Evolutionary conservation across 2,888 invertebrate species (phyloP).

Genomic region (Schizotus pectinicornis): DNA sequence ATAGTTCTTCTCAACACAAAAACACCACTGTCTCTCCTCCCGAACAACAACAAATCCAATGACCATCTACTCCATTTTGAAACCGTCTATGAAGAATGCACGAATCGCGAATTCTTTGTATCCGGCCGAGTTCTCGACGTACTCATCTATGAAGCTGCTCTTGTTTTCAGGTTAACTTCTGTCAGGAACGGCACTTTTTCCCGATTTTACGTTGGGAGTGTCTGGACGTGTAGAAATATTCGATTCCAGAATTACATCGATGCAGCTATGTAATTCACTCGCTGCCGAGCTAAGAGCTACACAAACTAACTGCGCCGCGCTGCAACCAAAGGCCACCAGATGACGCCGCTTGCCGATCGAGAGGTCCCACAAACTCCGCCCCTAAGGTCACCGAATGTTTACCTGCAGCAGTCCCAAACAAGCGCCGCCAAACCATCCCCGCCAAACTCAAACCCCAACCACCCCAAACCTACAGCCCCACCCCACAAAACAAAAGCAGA

Average conservation of each 20-base stretch:
- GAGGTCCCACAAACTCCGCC: conserved; percentile 23
- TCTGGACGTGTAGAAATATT: conserved; percentile 48
- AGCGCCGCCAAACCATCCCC: conserved; percentile 7
- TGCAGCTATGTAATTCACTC: conserved; percentile 44
- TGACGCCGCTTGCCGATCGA: conserved; percentile 36
- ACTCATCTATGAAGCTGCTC: conserved; percentile 43
- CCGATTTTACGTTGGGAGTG: conserved; percentile 49
- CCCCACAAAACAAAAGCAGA: not conserved
- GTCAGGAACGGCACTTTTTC: conserved; percentile 45
- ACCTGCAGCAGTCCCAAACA: conserved; percentile 10
- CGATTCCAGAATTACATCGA: conserved; percentile 47
- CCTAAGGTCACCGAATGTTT: conserved; percentile 24
- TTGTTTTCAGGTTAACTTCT: conserved; percentile 44
- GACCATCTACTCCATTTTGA: conserved; percentile 56
- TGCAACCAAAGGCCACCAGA: conserved; percentile 39
- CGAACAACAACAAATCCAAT: conserved; percentile 52
- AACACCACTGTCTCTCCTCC: conserved; percentile 28
- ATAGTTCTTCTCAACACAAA: conserved; percentile 3
- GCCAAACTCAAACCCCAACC: not conserved
- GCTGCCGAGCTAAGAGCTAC: conserved; percentile 29
- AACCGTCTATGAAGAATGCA: conserved; percentile 52
- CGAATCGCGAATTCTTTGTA: conserved; percentile 49
- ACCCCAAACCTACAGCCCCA: not conserved
- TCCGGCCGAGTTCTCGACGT: conserved; percentile 40
- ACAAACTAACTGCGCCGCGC: conserved; percentile 39